These are phyloP conservation scores for Choloepus hoffmanni DNA, from an alignment of 2,113 vertebrate genomes.

Conservation along the genomic window DNA sequence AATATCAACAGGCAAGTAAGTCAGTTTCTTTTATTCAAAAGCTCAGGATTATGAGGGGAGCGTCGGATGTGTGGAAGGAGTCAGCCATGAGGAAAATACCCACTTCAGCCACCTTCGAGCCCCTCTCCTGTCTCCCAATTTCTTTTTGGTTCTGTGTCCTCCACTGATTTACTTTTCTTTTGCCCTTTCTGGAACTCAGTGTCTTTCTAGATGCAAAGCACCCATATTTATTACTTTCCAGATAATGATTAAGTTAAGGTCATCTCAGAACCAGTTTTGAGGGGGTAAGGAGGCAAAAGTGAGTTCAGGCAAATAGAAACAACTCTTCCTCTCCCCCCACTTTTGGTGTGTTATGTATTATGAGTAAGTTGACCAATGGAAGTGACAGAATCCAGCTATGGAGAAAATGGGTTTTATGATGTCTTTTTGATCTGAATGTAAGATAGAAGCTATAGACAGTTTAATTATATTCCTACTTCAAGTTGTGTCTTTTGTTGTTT, in stretches of 20 bases:
- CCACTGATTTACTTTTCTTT: background rate
- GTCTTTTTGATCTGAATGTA: background rate
- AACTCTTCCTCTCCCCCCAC: background rate
- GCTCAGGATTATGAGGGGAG: background rate
- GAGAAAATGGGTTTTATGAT: background rate
- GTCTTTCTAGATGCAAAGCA: background rate
- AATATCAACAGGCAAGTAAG: background rate
- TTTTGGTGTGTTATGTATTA: background rate
- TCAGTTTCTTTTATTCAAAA: background rate
- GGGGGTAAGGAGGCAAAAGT: background rate
- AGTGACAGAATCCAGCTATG: background rate
- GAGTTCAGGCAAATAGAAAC: background rate
- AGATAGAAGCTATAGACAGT: background rate
- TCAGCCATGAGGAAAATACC: rapidly evolving
- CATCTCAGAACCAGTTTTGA: background rate
- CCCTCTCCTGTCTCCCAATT: too few species aligned
- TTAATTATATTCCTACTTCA: background rate
- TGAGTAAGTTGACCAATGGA: background rate
- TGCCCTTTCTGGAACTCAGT: background rate
- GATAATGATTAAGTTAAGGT: background rate
- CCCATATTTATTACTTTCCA: background rate
- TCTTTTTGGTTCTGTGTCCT: background rate
- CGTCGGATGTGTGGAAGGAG: background rate
- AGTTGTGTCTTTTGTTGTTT: background rate
- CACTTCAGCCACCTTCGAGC: background rate